Conservation (phyloP, 1,140 invertebrate genomes). For the Microplitis demolitor region DNA sequence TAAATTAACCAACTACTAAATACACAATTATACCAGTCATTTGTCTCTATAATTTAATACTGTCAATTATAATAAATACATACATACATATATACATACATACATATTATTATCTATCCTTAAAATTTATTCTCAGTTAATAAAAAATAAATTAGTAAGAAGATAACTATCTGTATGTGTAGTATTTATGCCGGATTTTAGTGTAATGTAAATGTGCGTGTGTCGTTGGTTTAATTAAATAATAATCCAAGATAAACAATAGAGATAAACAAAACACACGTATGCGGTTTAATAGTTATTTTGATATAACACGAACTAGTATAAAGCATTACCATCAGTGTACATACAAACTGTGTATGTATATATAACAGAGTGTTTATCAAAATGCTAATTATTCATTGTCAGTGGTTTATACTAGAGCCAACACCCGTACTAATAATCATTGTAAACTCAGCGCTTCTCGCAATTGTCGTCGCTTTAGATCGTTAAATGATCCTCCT, state of each 20-base stretch:
- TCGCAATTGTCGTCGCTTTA: background rate
- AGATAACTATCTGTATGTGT: background rate
- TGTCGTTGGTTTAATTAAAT: background rate
- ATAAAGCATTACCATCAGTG: background rate
- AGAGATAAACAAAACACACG: background rate
- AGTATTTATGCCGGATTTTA: background rate
- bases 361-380: background rate
- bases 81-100: background rate
- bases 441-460: background rate
- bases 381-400: slow-evolving; percentile 20
- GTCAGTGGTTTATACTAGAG: background rate
- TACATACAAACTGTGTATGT: background rate
- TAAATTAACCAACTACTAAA: background rate
- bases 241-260: background rate
- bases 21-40: background rate
- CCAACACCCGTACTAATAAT: slow-evolving; percentile 1
- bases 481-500: slow-evolving; percentile 8
- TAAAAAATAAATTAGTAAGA: too few relatives aligned
- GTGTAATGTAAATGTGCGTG: background rate
- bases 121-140: too few relatives aligned
- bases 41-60: too few relatives aligned
- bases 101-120: background rate
- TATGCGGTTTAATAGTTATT: slow-evolving; percentile 5
- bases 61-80: background rate
- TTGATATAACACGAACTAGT: background rate